A percentile compares a stretch with the other conserved stretches of the same genome.
Evolutionary conservation across 2,113 vertebrate species (phyloP).

Genomic region (Festucalex cinctus): DNA sequence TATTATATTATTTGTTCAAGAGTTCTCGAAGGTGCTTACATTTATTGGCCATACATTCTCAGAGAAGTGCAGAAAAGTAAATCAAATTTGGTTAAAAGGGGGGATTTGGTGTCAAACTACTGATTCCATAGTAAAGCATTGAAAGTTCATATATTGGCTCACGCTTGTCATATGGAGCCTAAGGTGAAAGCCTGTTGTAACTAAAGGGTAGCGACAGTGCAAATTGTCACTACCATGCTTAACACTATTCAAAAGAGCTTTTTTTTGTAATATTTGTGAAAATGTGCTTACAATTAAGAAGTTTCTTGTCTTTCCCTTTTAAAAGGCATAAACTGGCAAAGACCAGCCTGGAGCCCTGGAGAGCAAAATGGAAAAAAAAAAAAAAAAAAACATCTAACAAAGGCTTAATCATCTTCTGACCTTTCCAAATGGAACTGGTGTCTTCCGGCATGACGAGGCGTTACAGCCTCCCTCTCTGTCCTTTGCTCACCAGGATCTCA

Average conservation of each 20-base stretch:
- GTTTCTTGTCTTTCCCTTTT: conserved; percentile 2
- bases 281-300: neutral
- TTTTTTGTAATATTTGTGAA: neutral
- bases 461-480: conserved; percentile 6
- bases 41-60: no score
- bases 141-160: no score
- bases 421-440: conserved; percentile 29
- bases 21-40: conserved; percentile 4
- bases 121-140: no score
- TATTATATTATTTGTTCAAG: conserved; percentile 8
- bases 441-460: conserved; percentile 20
- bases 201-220: no score
- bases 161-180: no score
- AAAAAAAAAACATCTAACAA: conserved; percentile 31
- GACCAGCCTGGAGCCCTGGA: conserved; percentile 4
- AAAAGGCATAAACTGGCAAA: conserved; percentile 4
- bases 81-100: no score
- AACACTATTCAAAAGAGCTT: neutral
- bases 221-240: conserved; percentile 5
- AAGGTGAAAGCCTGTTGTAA: no score
- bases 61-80: no score
- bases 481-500: neutral
- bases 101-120: no score
- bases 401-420: conserved; percentile 45
- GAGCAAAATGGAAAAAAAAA: conserved; percentile 2